Evolutionary conservation across 2,888 invertebrate species (phyloP), one percentile per base, ranked within the genome.

Genomic region (Melanostoma scalare): DNA sequence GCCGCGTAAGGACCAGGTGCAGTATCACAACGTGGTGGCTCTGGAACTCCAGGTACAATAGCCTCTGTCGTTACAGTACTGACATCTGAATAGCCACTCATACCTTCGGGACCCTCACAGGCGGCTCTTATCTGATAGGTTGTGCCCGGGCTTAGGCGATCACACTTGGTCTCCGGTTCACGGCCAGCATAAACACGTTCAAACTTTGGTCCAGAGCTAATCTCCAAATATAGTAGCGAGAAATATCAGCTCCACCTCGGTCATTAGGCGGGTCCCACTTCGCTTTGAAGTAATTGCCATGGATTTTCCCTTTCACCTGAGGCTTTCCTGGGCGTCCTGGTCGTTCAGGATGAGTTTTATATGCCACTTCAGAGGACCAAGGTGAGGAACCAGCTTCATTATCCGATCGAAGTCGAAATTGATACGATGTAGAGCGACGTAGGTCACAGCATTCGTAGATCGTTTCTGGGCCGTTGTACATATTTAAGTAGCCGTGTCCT

Each of bases 321-420:
- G 96, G 97, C 86, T 96, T 94, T 6, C 94, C 93, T 33, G 97
- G 97, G 67, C 95, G 93, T 0, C 93, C 93, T 3, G 97, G 98
- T 77, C 94, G 92, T 89, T 96, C 97, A 3, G 97, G 95, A 73
- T 94, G 92, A 6, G 98, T 98, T 85, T 93, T 93, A 90, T 95
- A 97, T 71, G 93, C 91, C 30, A 97, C 95, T 89, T 96, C 95
- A 67, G 95, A 94, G 42, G 96, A 96, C 96, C 96, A 97, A 10
- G 94, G 94, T 4, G 97, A 96, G 86, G 93, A 93, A 2, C 97
- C 97, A 87, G 96, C 96, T 86, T 95, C 95, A 89, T 97, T 97
- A 89, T 95, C 95, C 86, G 96, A 95, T 86, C 95, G 93, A 87
- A 97, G 92, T 89, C 96, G 94, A 91, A 97, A 97, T 88, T 94